Conservation (phyloP, 2,888 invertebrate species). For the Hoplodrina ambigua region DNA sequence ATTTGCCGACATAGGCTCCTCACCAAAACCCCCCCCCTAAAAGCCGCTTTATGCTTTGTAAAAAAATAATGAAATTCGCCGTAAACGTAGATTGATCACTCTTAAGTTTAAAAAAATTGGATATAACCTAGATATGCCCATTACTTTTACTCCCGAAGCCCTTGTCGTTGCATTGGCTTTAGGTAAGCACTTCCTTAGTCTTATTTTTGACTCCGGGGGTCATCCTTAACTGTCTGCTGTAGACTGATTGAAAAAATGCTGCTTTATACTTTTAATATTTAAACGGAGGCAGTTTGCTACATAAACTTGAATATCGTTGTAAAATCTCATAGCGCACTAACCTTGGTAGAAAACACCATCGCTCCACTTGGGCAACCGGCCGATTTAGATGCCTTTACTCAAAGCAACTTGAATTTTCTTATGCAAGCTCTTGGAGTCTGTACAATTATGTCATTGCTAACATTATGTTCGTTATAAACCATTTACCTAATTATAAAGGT, state of each 20-base stretch:
- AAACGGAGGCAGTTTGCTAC: conserved; percentile 9
- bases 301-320: conserved; percentile 28
- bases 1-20: no score
- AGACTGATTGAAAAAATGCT: neutral
- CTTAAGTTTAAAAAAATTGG: no score
- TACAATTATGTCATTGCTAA: conserved; percentile 8
- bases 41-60: no score
- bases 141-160: no score
- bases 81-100: no score
- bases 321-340: conserved; percentile 44
- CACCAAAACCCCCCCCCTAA: no score
- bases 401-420: conserved; percentile 32
- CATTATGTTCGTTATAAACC: neutral
- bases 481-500: neutral
- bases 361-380: conserved; percentile 51
- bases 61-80: no score
- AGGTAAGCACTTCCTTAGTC: neutral
- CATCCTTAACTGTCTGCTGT: neutral
- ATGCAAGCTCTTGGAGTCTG: conserved; percentile 22
- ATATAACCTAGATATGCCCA: neutral
- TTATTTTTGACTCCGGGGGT: neutral
- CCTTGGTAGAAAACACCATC: conserved; percentile 61
- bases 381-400: conserved; percentile 32
- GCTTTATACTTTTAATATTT: neutral
- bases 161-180: no score